Base-by-base conservation (phyloP, 1,140 invertebrate genomes). In the Mesaphorura yosii region DNA sequence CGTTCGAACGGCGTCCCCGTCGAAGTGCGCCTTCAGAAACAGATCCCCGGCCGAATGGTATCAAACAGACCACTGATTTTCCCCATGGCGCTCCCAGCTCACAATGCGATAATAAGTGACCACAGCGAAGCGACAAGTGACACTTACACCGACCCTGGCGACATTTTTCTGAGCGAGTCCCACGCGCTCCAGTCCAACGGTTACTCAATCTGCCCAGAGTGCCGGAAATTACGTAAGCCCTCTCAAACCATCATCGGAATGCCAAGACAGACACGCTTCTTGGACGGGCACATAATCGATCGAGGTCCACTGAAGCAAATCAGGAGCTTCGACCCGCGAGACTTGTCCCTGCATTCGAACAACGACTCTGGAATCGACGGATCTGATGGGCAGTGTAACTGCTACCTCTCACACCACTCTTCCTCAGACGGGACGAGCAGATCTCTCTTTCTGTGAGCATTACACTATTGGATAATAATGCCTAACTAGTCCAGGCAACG, bases 321-420 rank as follows among this genome's bases (percentile, higher is more conserved):
- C 78, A 78, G 44, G 6, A 17, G 12, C 6, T 12, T 20, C 46
- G 46, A 31, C 81, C 80, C 53, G 73, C 81, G 67, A 79, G 55
- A 62, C 39, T 39, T 81, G 56, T 84, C 82, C 50, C 72, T 85
- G 55, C 81, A 84, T 72, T 86, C 84, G 14, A 84, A 82, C 63
- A 81, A 83, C 66, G 83, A 86, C 70, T 85, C 82, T 6, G 84
- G 83, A 29, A 83, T 86, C 57, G 79, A 77, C 38, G 72, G 80
- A 62, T 71, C 57, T 10, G 60, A 64, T 15, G 58, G 64, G 62
- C 66, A 77, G 63, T 79, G 82, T 68, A 74, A 78, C 58, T 78
- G 81, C 68, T 75, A 79, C 59, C 76, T 78, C 80, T 62, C 76
- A 75, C 44, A 75, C 75, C 28, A 78, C 78, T 58, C 77, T 14